A percentile compares a stretch with the other conserved stretches of the same genome.
These are phyloP conservation scores for Ichneumoninae sp. DNA, from an alignment of 2,888 invertebrate species.

Conservation along the genomic window DNA sequence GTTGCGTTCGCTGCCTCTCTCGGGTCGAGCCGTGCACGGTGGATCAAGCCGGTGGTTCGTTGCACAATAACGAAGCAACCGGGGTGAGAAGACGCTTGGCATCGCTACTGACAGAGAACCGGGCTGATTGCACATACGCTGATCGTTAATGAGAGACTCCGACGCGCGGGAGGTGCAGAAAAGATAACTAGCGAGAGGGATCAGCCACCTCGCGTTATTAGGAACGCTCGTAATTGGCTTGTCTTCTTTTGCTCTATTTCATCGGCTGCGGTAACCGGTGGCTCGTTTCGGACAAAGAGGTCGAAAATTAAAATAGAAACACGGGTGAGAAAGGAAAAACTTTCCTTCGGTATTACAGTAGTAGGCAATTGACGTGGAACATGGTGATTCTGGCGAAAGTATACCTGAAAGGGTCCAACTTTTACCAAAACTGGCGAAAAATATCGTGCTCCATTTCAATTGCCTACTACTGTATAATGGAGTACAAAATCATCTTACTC, in stretches of 20 bases:
- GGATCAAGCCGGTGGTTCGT: conserved; percentile 36
- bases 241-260: background rate
- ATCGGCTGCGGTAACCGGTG: background rate
- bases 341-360: background rate
- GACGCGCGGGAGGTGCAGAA: background rate
- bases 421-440: too few species aligned
- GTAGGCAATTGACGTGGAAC: too few species aligned
- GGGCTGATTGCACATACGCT: conserved; percentile 39
- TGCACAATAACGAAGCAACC: conserved; percentile 54
- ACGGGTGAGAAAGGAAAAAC: background rate
- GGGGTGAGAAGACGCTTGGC: conserved; percentile 21
- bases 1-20: conserved; percentile 18
- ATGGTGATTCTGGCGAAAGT: too few species aligned
- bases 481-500: too few species aligned
- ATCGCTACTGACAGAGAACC: background rate
- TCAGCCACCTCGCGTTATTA: conserved; percentile 31
- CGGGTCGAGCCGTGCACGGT: conserved; percentile 4
- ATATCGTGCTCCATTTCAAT: too few species aligned
- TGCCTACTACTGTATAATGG: too few species aligned
- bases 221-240: conserved; percentile 42
- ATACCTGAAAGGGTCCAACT: too few species aligned
- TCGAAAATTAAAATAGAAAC: background rate
- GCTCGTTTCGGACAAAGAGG: background rate
- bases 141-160: conserved; percentile 34
- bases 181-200: conserved; percentile 34